Evolutionary conservation across 2,888 invertebrate genomes (phyloP), one percentile per base, ranked within the genome.

Genomic region (Imbricaverruca yamaguchii): DNA sequence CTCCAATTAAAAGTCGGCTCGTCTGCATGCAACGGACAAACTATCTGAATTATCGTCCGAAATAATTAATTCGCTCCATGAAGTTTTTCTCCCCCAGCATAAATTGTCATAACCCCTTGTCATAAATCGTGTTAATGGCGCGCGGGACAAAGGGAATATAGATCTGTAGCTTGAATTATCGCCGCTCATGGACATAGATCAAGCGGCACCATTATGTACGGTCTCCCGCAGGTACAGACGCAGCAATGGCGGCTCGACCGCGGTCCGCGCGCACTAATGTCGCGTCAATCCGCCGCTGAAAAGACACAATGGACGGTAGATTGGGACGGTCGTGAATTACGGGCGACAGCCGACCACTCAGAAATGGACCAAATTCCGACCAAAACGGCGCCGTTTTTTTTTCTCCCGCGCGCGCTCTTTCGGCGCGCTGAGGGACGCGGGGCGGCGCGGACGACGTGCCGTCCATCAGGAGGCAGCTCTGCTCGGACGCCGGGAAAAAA

Each of bases 21-120:
- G 74, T 74, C 74, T 9, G 74, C 74, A 74, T 74, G 74, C 74
- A 74, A 74, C 74, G 74, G 74, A 55, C 74, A 74, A 74, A 74
- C 74, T 74, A 74, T 74, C 74, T 74, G 74, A 74, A 74, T 74
- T 74, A 74, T 74, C 74, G 74, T 74, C 74, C 55, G 74, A 74
- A 74, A 74, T 74, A 74, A 74, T 74, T 74, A 74, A 74, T 74
- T 74, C 74, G 74, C 74, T 74, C 74, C 74, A 74, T 74, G 74
- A 55, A 74, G 74, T 74, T 74, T 74, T 74, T 74, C 74, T 74
- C 74, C 74, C 74, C 74, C 53, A 11, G 74, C 74, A 74, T 74
- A 74, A 74, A 74, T 74, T 74, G 74, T 74, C 74, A 74, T 74
- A 74, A 74, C 74, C 74, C 74, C 74, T 74, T 74, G 74, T 74